Evolutionary conservation across 2,888 invertebrate genomes (phyloP), one percentile per base, ranked within the genome.

Genomic region (Polyploca ridens): DNA sequence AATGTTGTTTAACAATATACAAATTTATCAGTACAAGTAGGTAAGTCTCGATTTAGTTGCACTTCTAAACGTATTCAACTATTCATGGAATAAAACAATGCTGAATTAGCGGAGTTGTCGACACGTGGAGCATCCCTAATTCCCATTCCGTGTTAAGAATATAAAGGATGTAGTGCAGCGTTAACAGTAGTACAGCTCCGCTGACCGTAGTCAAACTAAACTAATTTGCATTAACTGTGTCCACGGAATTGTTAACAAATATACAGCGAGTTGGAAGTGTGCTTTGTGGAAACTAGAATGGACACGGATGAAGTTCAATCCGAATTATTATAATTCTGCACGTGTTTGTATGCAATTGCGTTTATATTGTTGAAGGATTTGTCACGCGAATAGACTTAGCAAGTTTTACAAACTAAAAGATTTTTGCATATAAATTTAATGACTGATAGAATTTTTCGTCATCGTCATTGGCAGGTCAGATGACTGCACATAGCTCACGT

Each of bases 171-270:
- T 19, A 54, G 54, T 19, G 19, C 19, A 19, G 10, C 19, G 54
- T 10, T 16, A 54, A 54, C 16, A 19, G 60, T 16, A n/a, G 19
- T 11, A 1, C 16, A 19, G 41, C 27, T 27, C 27, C 27, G 27
- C 41, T 41, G 13, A 13, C 27, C 64, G 33, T 61, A 58, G 61
- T 59, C 63, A 64, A 76, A 78, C 78, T 72, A 77, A 78, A 77
- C 74, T 77, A 71, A 75, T 78, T 78, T 78, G 66, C 78, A 78
- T 78, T 77, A 75, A 70, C 69, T 73, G 66, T 66, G 59, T 46
- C 64, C 65, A 61, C 41, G 35, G 10, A 38, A 60, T 38, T 44
- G 61, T 61, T 61, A 19, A 61, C 61, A 61, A 61, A 61, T 61
- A 61, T 19, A 19, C 41, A 11, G 14, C 11, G 7, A 16, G 7